Conservation (phyloP, 2,113 vertebrate genomes). For the Romanogobio albipinnatus region DNA sequence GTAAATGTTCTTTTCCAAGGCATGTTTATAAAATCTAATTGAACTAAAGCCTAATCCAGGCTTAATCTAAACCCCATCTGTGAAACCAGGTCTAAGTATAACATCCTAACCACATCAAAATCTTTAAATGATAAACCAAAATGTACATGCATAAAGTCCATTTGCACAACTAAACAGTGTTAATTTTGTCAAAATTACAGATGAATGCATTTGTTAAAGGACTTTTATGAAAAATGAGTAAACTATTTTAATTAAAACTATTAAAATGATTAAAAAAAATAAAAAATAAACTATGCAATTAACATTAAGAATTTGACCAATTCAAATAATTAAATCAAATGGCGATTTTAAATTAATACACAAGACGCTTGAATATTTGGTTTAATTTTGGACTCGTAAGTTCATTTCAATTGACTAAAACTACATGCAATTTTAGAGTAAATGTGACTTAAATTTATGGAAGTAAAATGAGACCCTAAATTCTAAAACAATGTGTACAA, state of each 20-base stretch:
- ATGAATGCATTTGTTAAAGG: background rate
- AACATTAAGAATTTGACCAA: background rate
- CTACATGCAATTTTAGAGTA: background rate
- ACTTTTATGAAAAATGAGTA: background rate
- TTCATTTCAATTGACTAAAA: background rate
- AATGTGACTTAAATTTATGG: background rate
- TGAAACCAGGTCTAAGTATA: background rate
- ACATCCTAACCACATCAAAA: background rate
- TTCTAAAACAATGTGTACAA: no score
- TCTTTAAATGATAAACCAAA: no score
- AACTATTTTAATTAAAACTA: background rate
- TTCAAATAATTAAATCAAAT: background rate
- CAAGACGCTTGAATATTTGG: background rate
- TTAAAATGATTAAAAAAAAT: background rate
- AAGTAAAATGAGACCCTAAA: background rate
- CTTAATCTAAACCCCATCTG: no score
- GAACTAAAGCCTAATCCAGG: no score
- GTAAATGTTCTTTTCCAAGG: no score
- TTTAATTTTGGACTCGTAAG: background rate
- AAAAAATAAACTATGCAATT: background rate
- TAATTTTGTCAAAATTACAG: background rate
- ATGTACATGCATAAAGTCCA: background rate
- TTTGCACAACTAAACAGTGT: background rate
- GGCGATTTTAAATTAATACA: background rate
- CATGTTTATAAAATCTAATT: no score